These are phyloP conservation scores for Cyprinodon tularosa DNA, from an alignment of 2,113 vertebrate species.

Conservation along the genomic window DNA sequence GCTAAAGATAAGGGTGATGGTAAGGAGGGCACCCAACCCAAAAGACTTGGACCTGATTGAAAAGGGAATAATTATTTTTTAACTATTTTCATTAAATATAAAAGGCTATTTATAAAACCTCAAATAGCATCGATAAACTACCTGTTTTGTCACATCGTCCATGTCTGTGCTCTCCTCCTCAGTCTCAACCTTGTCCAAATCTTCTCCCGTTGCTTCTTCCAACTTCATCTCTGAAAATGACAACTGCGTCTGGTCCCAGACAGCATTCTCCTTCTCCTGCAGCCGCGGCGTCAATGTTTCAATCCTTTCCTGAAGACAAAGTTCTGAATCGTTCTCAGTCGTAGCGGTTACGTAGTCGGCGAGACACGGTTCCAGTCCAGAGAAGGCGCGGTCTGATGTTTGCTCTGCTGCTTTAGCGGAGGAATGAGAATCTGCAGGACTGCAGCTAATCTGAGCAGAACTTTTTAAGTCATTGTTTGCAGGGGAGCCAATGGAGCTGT, in stretches of 20 bases:
- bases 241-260: conserved; percentile 54
- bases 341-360: neutral
- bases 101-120: neutral
- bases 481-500: conserved; percentile 7
- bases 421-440: conserved; percentile 34
- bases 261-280: conserved; percentile 14
- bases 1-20: neutral
- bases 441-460: conserved; percentile 15
- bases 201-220: conserved; percentile 23
- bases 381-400: neutral
- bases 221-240: conserved; percentile 54
- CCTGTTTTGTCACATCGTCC: conserved; percentile 49
- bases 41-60: too few species aligned
- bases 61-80: too few species aligned
- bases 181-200: neutral
- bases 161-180: conserved; percentile 19
- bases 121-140: conserved; percentile 11
- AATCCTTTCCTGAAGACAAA: conserved; percentile 16
- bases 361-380: conserved; percentile 5
- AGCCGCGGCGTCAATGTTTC: conserved; percentile 4
- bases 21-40: neutral
- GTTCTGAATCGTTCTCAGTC: conserved; percentile 13
- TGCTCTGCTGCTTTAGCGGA: conserved; percentile 28
- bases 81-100: too few species aligned
- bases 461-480: conserved; percentile 6